These are phyloP conservation scores for Eurosta solidaginis DNA, from an alignment of 1,140 invertebrate species.

Conservation along the genomic window DNA sequence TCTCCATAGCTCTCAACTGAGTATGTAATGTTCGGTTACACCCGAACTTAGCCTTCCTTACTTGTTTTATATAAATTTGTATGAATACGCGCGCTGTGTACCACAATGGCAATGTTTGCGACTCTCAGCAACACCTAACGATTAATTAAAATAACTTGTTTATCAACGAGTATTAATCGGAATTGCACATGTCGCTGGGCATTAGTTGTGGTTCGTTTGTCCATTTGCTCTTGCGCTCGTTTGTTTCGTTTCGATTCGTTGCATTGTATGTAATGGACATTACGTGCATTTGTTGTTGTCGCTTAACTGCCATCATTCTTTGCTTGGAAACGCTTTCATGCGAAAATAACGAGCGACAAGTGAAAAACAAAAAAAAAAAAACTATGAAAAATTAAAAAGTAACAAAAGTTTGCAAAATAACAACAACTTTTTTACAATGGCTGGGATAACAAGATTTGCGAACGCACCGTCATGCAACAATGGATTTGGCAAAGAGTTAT, in stretches of 20 bases:
- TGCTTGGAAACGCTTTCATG: constrained; percentile 5
- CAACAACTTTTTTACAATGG: background rate
- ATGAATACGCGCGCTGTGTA: background rate
- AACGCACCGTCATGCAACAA: constrained; percentile 2
- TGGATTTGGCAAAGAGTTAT: constrained; percentile 8
- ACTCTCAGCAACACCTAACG: constrained; percentile 34
- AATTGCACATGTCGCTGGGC: constrained; percentile 20
- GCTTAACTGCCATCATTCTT: background rate
- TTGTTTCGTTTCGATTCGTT: constrained; percentile 7
- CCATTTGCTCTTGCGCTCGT: background rate
- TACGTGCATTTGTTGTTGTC: background rate
- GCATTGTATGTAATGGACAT: background rate
- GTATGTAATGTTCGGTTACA: too few relatives aligned
- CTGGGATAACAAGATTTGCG: background rate
- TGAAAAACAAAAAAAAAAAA: background rate
- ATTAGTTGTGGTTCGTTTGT: constrained; percentile 28
- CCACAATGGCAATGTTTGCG: background rate
- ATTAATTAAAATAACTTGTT: constrained; percentile 37
- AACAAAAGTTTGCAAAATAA: too few relatives aligned
- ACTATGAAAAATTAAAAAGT: too few relatives aligned
- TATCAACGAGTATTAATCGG: constrained; percentile 36
- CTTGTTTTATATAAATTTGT: too few relatives aligned
- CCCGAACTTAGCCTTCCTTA: too few relatives aligned
- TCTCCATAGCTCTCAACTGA: too few relatives aligned
- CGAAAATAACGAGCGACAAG: constrained; percentile 23